Evolutionary conservation across 2,888 invertebrate genomes (phyloP), one percentile per base, ranked within the genome.

Genomic region (Drosophila birchii): DNA sequence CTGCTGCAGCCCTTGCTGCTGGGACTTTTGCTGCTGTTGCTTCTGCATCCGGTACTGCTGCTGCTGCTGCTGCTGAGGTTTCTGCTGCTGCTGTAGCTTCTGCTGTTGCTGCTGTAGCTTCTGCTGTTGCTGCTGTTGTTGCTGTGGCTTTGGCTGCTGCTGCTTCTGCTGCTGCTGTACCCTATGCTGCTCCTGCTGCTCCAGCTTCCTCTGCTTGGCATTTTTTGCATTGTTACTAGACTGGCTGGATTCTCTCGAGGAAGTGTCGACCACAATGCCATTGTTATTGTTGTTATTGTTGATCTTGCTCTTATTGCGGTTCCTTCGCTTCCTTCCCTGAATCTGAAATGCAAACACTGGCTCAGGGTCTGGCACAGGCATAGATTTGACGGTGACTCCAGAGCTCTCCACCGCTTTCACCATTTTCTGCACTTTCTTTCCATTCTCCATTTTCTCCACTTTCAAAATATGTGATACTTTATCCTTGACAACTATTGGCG

Each of bases 251-350:
- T 47, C 34, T 18, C 34, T 8, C 0, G 51, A 51, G 5, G 16
- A 20, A 0, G 51, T 14, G 14, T 3, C 18, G 16, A 3, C 34
- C 9, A 1, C 5, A 26, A n/a, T 5, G 3, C 8, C 26, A 7
- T 44, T 44, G 8, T 14, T 51, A 34, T 5, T 16, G 12, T 16
- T 43, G 9, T 23, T 45, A 9, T 9, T 34, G 20, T 16, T 16
- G n/a, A 12, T 43, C 8, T 44, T 59, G 43, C 29, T 36, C 43
- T 43, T 64, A 12, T 39, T 43, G 11, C 16, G 18, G n/a, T 62
- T 64, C 51, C 34, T 51, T 43, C n/a, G 78, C 67, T 39, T 51
- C 38, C 39, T 62, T 2, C 23, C 57, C 34, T 39, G 47, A 4
- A 18, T 18, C 0, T 6, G 38, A 1, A 16, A 7, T 26, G 18